Conservation (phyloP, 2,797 vertebrate species). For the Rachycentron canadum region DNA sequence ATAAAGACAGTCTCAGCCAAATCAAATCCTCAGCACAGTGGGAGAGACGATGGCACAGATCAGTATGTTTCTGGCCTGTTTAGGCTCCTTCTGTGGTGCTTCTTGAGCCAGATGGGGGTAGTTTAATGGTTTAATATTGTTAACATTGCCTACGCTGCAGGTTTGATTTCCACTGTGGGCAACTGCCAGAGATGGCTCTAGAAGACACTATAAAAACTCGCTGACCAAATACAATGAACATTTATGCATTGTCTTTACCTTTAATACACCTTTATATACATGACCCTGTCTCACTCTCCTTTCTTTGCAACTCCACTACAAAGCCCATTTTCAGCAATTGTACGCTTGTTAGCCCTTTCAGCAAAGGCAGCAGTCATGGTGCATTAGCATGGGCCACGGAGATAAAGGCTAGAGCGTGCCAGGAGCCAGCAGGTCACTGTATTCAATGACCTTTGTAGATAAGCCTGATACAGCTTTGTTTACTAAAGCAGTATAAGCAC, state of each 20-base stretch:
- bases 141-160: constrained; percentile 8
- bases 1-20: constrained; percentile 70
- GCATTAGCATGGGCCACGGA: constrained; percentile 52
- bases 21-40: constrained; percentile 62
- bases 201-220: background rate
- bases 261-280: background rate
- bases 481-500: background rate
- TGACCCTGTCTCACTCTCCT: background rate
- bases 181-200: background rate
- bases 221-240: background rate
- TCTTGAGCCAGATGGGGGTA: constrained; percentile 26
- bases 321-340: constrained; percentile 43
- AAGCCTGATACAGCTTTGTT: constrained; percentile 35
- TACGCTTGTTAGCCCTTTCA: constrained; percentile 54
- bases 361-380: constrained; percentile 60
- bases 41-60: constrained; percentile 44
- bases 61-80: constrained; percentile 53
- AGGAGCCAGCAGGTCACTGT: constrained; percentile 51
- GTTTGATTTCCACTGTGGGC: constrained; percentile 43
- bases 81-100: constrained; percentile 36
- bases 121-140: constrained; percentile 46
- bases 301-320: constrained; percentile 3
- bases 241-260: constrained; percentile 4
- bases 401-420: constrained; percentile 68
- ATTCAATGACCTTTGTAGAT: constrained; percentile 62